These are phyloP conservation scores for Limnephilus auricula DNA, from an alignment of 2,888 invertebrate species.

Conservation along the genomic window DNA sequence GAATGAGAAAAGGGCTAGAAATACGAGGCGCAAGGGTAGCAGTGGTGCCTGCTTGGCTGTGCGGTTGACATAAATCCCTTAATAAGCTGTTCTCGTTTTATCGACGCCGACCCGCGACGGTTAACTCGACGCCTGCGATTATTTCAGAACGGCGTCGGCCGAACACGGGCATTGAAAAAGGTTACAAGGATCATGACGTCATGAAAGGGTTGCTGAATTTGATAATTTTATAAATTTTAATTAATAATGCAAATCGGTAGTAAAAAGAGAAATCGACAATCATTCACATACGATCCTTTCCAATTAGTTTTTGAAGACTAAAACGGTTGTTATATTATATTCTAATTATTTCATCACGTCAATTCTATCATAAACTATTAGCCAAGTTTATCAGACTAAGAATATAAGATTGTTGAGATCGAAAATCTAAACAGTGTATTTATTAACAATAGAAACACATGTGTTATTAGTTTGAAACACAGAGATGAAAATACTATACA, in stretches of 20 bases:
- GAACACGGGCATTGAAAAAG: neutral
- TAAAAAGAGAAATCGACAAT: neutral
- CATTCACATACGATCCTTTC: too few relatives aligned
- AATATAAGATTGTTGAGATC: too few relatives aligned
- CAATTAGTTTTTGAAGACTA: too few relatives aligned
- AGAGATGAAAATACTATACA: too few relatives aligned
- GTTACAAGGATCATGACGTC: neutral
- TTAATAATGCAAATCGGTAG: neutral
- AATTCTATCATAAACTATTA: too few relatives aligned
- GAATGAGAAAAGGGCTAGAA: neutral
- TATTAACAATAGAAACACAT: too few relatives aligned
- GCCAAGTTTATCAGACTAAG: too few relatives aligned
- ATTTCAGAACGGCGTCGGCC: slow-evolving; percentile 31
- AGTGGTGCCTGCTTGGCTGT: slow-evolving; percentile 13
- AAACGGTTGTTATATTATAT: too few relatives aligned
- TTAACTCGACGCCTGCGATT: slow-evolving; percentile 50
- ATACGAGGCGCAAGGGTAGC: neutral
- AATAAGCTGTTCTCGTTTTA: slow-evolving; percentile 66
- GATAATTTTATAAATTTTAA: neutral
- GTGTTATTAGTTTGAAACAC: too few relatives aligned
- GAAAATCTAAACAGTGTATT: too few relatives aligned
- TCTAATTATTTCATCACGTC: too few relatives aligned
- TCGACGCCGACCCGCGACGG: slow-evolving; percentile 49
- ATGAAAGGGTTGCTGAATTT: neutral
- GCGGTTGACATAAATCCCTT: slow-evolving; percentile 64